A percentile compares a stretch with the other conserved stretches of the same genome.
These are phyloP conservation scores for Sphaerodactylus townsendi DNA, from an alignment of 2,113 vertebrate species.

Conservation along the genomic window DNA sequence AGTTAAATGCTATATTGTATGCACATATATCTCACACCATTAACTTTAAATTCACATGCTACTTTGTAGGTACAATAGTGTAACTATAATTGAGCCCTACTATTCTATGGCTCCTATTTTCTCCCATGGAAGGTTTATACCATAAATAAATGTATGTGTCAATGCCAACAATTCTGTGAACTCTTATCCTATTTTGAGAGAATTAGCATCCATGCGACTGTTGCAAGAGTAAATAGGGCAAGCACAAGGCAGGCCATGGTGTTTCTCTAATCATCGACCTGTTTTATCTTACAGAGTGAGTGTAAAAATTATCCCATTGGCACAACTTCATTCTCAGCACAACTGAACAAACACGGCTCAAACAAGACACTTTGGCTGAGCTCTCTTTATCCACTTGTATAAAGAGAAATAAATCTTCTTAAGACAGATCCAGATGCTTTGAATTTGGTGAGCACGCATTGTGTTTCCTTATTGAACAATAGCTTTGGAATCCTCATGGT, in stretches of 20 bases:
- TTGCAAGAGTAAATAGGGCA: neutral
- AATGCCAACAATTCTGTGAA: neutral
- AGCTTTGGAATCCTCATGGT: neutral
- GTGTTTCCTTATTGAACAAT: neutral
- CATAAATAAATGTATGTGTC: neutral
- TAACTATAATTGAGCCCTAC: neutral
- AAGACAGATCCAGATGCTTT: conserved; percentile 17
- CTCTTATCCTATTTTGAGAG: neutral
- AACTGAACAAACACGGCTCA: conserved; percentile 14
- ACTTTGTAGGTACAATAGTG: neutral
- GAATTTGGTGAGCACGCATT: conserved; percentile 1
- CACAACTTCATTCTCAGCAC: neutral
- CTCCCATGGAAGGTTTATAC: neutral
- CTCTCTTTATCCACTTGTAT: neutral
- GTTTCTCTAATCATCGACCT: neutral
- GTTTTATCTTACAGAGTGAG: neutral
- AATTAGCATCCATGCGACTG: neutral
- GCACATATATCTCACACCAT: neutral
- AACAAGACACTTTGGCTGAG: conserved; percentile 5
- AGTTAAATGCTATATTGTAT: too few species aligned
- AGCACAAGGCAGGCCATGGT: neutral
- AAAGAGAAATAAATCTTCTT: conserved; percentile 2
- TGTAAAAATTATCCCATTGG: neutral
- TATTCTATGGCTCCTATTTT: neutral
- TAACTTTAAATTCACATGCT: neutral